Conservation (phyloP, 1,140 invertebrate genomes). For the Notospermus geniculatus region DNA sequence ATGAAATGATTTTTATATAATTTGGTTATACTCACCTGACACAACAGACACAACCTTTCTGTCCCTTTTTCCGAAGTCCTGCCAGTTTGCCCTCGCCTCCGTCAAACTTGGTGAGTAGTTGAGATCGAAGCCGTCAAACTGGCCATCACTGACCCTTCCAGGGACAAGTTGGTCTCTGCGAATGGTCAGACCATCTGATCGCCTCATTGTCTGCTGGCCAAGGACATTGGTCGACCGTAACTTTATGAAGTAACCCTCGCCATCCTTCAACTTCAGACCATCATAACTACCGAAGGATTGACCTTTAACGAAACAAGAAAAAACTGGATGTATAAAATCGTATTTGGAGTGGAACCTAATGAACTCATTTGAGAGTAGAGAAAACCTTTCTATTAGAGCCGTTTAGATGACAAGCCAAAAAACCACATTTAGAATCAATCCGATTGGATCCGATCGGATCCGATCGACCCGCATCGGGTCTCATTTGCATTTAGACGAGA, state of each 20-base stretch:
- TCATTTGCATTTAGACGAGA: no score
- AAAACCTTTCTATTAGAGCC: no score
- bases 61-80: slow-evolving; percentile 29
- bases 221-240: slow-evolving; percentile 32
- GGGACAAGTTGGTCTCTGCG: slow-evolving; percentile 32
- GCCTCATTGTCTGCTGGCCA: slow-evolving; percentile 25
- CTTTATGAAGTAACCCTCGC: slow-evolving; percentile 31
- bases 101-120: slow-evolving; percentile 20
- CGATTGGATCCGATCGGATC: no score
- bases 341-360: no score
- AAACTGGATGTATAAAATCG: slow-evolving; percentile 20
- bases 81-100: slow-evolving; percentile 34
- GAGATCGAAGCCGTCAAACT: slow-evolving; percentile 31
- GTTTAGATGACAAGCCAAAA: no score
- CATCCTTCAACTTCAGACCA: slow-evolving; percentile 24
- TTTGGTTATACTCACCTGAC: no score
- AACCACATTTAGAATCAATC: no score
- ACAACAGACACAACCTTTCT: no score
- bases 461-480: no score
- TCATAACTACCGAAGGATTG: slow-evolving; percentile 27
- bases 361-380: no score
- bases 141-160: slow-evolving; percentile 36
- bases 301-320: slow-evolving; percentile 20
- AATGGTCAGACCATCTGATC: slow-evolving; percentile 37
- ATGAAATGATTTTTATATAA: background rate